Base-by-base conservation (phyloP, 2,888 invertebrate genomes). In the Euproctis similis region DNA sequence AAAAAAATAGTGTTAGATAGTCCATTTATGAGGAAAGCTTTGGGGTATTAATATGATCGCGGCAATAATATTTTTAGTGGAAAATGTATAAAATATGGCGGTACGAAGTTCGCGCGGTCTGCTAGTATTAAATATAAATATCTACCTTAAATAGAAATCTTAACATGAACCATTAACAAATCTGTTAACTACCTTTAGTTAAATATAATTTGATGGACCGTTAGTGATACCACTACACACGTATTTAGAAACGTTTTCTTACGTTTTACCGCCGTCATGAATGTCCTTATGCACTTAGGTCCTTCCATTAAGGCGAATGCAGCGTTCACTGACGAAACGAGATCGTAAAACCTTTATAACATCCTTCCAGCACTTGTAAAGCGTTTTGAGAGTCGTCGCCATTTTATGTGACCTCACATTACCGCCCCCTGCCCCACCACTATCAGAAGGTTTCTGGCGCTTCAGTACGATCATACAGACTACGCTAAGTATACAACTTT, bases 281-380 rank as follows among this genome's bases (percentile, higher is more conserved):
- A 82, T 81, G 80, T 80, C 72, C 64, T 61, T 72, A 72, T 81
- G 82, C 82, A 84, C 82, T 84, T 81, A 84, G 78, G 64, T 72
- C 75, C 72, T n/a, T 77, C 80, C 82, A 84, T 84, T 84, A 84
- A 73, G 74, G 61, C 67, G 67, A 67, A 64, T 77, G 82, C 80
- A 82, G 60, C 72, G 69, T 67, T 64, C 64, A 64, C 73, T 77
- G 78, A 78, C 73, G 75, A 71, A 77, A 78, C 74, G 75, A 67
- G 75, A 71, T 75, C 78, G 69, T 82, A 80, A 82, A 84, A 82
- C 72, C 77, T 80, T 82, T 82, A 84, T 77, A 78, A 81, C 80
- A 80, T 81, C 81, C 81, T 80, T 78, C 78, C 77, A 81, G 72
- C 70, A 78, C 82, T 81, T 81, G 80, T 82, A 81, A 81, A 81